Evolutionary conservation across 2,888 invertebrate species (phyloP), one percentile per base, ranked within the genome.

Genomic region (Nomada fabriciana): DNA sequence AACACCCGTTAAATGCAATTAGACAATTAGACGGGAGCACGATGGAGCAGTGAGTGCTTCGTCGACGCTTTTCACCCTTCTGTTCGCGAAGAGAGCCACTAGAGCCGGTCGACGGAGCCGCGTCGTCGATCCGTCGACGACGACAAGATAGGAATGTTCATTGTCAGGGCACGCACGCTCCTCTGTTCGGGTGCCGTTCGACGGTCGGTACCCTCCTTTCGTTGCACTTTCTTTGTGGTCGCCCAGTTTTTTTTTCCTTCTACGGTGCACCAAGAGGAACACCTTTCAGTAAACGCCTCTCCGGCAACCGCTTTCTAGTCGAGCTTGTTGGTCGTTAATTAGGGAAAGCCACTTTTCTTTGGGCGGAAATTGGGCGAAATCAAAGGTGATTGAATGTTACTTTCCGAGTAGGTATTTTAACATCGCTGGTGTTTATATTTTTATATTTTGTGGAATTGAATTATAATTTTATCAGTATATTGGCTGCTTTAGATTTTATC

Each of bases 131-230:
- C 57, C 60, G 82, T 71, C 86, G 83, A 76, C 88, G 89, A 90
- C 89, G 89, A 89, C 80, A 89, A 91, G 90, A 91, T 90, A 89
- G 82, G 89, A 85, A 80, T 87, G 88, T 80, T 90, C 90, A 91
- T 93, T 92, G 92, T 92, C 90, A 90, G 88, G 88, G 89, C 92
- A 91, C 91, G 91, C 88, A 89, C 91, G 87, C 76, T 57, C 65
- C 36, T 65, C 60, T 63, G 65, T 64, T 43, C 71, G 42, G 63
- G 43, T 67, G 78, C 72, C 61, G 61, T 71, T 65, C 60, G 55
- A 57, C 67, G 42, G 53, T 36, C 20, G 29, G 36, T 18, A 47
- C 50, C 68, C 77, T 23, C 23, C 53, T 11, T 55, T 61, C 60
- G 13, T 42, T 52, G 42, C 42, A 63, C 25, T 63, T 74, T 79